These are phyloP conservation scores for Teleogryllus occipitalis DNA, from an alignment of 1,140 invertebrate species.

Conservation along the genomic window DNA sequence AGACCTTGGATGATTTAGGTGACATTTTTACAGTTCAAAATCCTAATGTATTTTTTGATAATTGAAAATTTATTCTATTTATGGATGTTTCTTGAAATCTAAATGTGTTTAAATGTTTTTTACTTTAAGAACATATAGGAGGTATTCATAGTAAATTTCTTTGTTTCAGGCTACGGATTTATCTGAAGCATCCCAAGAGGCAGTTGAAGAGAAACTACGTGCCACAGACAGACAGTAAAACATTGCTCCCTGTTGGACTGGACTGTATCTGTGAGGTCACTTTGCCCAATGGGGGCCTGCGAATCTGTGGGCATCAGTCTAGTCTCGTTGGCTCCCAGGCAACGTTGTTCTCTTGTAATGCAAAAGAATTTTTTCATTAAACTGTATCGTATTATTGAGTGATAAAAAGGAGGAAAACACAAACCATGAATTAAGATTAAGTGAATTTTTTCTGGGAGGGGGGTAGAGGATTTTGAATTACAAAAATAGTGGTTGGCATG, in stretches of 20 bases:
- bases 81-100: not conserved
- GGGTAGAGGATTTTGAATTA: not conserved
- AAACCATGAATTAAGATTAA: conserved; percentile 10
- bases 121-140: no score
- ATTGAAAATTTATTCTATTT: no score
- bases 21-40: no score
- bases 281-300: conserved; percentile 7
- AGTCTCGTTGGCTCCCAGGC: conserved; percentile 15
- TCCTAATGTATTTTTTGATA: no score
- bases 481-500: conserved; percentile 11
- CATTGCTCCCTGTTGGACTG: not conserved
- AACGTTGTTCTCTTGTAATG: conserved; percentile 10
- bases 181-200: conserved; percentile 82
- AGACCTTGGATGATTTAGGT: no score
- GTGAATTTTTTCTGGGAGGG: conserved; percentile 2
- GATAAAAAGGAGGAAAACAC: conserved; percentile 17
- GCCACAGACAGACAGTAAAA: conserved; percentile 83
- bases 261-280: conserved; percentile 6
- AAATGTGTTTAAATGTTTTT: not conserved
- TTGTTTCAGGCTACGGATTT: conserved; percentile 68
- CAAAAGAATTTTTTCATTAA: conserved; percentile 15
- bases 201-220: conserved; percentile 85
- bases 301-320: not conserved
- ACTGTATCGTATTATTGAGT: conserved; percentile 20
- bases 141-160: conserved; percentile 18